phyloP scores from a whole-genome alignment of 2,888 invertebrate genomes.

The Hesperia comma region DNA sequence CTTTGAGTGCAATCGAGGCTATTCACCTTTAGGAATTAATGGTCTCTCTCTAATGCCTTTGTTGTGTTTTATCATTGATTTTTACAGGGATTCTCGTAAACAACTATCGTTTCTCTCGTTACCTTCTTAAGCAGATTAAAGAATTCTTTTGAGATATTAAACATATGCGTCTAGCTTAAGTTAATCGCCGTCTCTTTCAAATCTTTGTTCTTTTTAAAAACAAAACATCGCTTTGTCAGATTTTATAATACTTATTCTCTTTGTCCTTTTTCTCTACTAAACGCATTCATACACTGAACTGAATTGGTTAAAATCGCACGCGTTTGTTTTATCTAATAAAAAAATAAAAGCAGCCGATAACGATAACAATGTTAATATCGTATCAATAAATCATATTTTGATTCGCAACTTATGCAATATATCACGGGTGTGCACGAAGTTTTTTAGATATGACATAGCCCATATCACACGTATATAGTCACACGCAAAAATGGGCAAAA shows the following conservation, averaged over 20 bases:
- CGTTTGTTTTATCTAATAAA: not conserved
- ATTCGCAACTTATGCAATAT: slow-evolving; percentile 26
- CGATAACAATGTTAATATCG: slow-evolving; percentile 1
- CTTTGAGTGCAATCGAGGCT: slow-evolving; percentile 64
- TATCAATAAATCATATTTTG: slow-evolving; percentile 29
- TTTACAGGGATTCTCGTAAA: slow-evolving; percentile 55
- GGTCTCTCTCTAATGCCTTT: slow-evolving; percentile 65
- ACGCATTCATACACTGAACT: no score
- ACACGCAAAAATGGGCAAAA: no score
- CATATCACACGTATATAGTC: not conserved
- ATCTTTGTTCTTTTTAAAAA: no score
- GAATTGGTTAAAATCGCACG: not conserved
- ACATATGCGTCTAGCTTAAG: no score
- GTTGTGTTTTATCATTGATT: slow-evolving; percentile 65
- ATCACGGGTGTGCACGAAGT: slow-evolving; percentile 19
- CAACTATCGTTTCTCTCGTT: slow-evolving; percentile 44
- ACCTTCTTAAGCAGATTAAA: not conserved
- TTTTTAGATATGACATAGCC: slow-evolving; percentile 12
- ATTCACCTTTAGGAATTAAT: slow-evolving; percentile 77
- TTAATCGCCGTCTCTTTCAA: no score
- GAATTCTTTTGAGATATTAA: no score
- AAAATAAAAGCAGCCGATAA: not conserved
- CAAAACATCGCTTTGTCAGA: no score
- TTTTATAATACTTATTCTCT: no score
- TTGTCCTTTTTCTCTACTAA: no score